phyloP scores from a whole-genome alignment of 2,797 vertebrate genomes.

The Urocyon cinereoargenteus region DNA sequence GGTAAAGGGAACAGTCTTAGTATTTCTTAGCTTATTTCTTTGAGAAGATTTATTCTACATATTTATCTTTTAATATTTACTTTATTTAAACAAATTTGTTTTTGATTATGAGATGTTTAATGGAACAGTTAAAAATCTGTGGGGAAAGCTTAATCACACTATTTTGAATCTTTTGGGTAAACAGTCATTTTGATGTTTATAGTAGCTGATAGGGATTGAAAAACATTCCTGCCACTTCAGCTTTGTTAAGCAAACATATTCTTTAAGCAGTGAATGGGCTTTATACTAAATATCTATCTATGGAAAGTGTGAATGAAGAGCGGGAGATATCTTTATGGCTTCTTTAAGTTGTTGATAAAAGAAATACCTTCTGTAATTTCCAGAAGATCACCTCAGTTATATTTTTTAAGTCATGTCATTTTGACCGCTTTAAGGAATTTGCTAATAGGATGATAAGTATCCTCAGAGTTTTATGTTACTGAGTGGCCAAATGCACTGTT shows the following conservation, averaged over 20 bases:
- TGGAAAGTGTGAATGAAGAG: not conserved
- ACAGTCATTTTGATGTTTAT: slow-evolving; percentile 27
- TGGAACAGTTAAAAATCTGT: slow-evolving; percentile 51
- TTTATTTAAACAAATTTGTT: slow-evolving; percentile 36
- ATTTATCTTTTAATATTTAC: slow-evolving; percentile 41
- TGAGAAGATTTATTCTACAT: not conserved
- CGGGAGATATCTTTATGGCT: not conserved
- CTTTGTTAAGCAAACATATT: not conserved
- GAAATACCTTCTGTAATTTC: slow-evolving; percentile 29
- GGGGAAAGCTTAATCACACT: not conserved
- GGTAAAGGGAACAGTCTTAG: not conserved
- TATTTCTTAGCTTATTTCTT: slow-evolving; percentile 41
- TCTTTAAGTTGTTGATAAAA: slow-evolving; percentile 33
- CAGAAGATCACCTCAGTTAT: not conserved
- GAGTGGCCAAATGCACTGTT: not conserved
- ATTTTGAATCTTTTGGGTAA: slow-evolving; percentile 26
- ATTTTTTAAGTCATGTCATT: slow-evolving; percentile 22
- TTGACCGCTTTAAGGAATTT: slow-evolving; percentile 1
- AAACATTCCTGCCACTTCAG: not conserved
- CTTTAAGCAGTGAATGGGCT: not conserved
- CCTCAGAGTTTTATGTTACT: not conserved
- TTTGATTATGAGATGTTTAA: slow-evolving; percentile 52
- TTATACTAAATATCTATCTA: not conserved
- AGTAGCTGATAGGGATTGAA: slow-evolving; percentile 12
- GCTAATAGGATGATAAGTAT: not conserved